A percentile compares a stretch with the other conserved stretches of the same genome.
These are phyloP conservation scores for Colossoma macropomum DNA, from an alignment of 2,113 vertebrate genomes.

Conservation along the genomic window DNA sequence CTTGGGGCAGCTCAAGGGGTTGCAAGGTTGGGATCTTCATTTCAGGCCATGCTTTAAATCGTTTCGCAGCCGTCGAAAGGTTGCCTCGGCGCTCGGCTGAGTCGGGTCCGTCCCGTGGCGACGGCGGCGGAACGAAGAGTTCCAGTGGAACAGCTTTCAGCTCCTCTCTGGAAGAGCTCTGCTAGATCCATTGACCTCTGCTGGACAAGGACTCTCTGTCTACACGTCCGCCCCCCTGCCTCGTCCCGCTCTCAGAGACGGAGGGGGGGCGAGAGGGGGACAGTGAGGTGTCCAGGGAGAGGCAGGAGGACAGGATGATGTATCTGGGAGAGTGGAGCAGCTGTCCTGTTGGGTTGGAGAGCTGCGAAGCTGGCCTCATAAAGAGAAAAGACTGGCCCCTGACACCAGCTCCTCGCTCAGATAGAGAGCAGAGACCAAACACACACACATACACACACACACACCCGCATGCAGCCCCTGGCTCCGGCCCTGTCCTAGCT, in stretches of 20 bases:
- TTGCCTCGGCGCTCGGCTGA: constrained; percentile 52
- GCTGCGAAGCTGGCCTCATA: constrained; percentile 44
- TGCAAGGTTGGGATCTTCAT: constrained; percentile 50
- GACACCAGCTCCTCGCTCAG: constrained; percentile 45
- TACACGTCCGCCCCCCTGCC: constrained; percentile 74
- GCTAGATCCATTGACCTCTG: constrained; percentile 80
- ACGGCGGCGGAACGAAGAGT: constrained; percentile 36
- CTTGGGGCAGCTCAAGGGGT: constrained; percentile 24
- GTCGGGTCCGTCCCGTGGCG: constrained; percentile 51
- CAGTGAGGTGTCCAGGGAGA: constrained; percentile 68
- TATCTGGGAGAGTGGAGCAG: constrained; percentile 72
- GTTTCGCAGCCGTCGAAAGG: constrained; percentile 58
- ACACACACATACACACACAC: constrained; percentile 33
- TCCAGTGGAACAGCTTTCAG: constrained; percentile 51
- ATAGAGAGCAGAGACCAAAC: constrained; percentile 52
- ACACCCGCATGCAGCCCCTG: constrained; percentile 17
- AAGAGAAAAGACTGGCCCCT: constrained; percentile 54
- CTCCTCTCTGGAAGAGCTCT: constrained; percentile 62
- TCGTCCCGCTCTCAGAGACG: constrained; percentile 32
- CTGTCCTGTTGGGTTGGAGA: constrained; percentile 58
- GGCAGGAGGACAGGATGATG: constrained; percentile 66
- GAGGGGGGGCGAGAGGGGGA: constrained; percentile 38
- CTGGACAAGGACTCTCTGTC: constrained; percentile 78
- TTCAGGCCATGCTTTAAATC: constrained; percentile 49
- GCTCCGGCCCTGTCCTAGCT: constrained; percentile 46